phyloP scores from a whole-genome alignment of 2,113 vertebrate species.

The Mormyrus iriodes region DNA sequence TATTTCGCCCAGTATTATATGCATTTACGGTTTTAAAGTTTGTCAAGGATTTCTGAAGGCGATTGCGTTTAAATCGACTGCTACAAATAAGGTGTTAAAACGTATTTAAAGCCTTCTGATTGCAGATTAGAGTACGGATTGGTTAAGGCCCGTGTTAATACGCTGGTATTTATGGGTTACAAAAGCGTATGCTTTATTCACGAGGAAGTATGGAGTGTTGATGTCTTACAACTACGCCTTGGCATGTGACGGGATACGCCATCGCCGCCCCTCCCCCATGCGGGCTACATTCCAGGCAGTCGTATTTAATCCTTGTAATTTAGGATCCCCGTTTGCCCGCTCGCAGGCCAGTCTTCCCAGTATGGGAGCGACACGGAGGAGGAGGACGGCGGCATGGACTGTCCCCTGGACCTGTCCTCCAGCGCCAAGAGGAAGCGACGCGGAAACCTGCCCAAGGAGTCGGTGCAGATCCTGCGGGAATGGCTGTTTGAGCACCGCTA shows the following conservation, averaged over 20 bases:
- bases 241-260: constrained; percentile 1
- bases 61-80: background rate
- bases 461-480: constrained; percentile 91
- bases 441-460: constrained; percentile 93
- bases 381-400: constrained; percentile 85
- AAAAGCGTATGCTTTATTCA: background rate
- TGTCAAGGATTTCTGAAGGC: background rate
- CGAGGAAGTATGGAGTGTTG: background rate
- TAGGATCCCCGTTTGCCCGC: background rate
- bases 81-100: background rate
- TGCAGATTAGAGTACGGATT: background rate
- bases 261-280: background rate
- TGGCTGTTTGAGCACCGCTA: constrained; percentile 96
- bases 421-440: constrained; percentile 82
- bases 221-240: background rate
- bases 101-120: background rate
- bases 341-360: constrained; percentile 68
- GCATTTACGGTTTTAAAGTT: background rate
- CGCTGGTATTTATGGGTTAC: background rate
- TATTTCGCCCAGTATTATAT: background rate
- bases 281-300: background rate
- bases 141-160: background rate
- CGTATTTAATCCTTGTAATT: background rate
- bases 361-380: constrained; percentile 91
- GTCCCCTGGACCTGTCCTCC: constrained; percentile 89